Evolutionary conservation across 2,888 invertebrate genomes (phyloP).

Genomic region (Drosophila histrio): DNA sequence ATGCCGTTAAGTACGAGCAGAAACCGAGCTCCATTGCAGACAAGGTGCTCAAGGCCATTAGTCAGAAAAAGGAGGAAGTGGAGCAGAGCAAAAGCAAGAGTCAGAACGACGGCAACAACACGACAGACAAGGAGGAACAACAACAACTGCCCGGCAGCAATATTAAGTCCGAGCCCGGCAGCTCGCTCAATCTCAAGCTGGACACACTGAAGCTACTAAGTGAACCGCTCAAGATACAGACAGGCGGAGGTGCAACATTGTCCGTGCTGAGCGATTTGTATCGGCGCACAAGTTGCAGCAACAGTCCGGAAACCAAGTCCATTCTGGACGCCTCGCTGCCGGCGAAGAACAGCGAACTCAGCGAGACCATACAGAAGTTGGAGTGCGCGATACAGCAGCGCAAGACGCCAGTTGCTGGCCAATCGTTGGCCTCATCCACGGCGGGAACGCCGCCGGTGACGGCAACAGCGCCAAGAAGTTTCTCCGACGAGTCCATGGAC

Average conservation of each 20-base stretch:
- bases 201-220: constrained; percentile 50
- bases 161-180: constrained; percentile 12
- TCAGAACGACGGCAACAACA: constrained; percentile 1
- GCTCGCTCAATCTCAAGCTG: constrained; percentile 31
- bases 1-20: constrained; percentile 82
- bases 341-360: constrained; percentile 86
- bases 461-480: constrained; percentile 38
- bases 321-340: constrained; percentile 82
- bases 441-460: constrained; percentile 66
- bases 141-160: constrained; percentile 16
- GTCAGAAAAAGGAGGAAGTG: constrained; percentile 86
- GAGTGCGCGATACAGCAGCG: constrained; percentile 83
- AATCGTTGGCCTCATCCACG: constrained; percentile 54
- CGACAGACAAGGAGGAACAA: constrained; percentile 53
- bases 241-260: constrained; percentile 20
- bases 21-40: constrained; percentile 87
- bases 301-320: constrained; percentile 82
- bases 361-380: constrained; percentile 87
- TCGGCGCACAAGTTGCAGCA: constrained; percentile 52
- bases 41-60: constrained; percentile 86
- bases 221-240: constrained; percentile 81
- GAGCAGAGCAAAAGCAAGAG: constrained; percentile 84
- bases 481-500: constrained; percentile 87
- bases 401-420: constrained; percentile 76
- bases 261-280: constrained; percentile 55